Base-by-base conservation (phyloP, 2,888 invertebrate genomes). In the Cryptosula pallasiana region DNA sequence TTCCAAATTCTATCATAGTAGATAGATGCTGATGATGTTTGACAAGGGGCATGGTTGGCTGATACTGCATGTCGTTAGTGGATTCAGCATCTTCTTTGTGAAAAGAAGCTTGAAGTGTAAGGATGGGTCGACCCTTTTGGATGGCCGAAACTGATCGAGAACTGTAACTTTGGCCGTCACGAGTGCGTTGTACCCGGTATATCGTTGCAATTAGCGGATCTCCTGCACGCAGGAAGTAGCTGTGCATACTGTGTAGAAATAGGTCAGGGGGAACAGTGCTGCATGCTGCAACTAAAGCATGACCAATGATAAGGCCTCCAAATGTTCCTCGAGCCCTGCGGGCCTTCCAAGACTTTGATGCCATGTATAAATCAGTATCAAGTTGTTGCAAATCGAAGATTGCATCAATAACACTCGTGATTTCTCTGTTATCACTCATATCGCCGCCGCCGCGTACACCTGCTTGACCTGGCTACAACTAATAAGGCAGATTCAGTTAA, bases 271-370 rank as follows among this genome's bases (percentile, higher is more conserved):
- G 79, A 1, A 84, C 83, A n/a, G 86, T 86, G 32, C 81, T 79
- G 23, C 79, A 78, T 23, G 85, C 84, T 1, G 86, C 85, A 20
- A 81, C 81, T 63, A 86, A 75, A 1, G 85, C 83, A 74, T 85
- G 85, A 13, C 85, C 85, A 5, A 85, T 81, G 25, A 86, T 83
- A 75, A 83, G 82, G 55, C 86, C 86, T 34, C 86, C 86, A 77
- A 82, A 86, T 20, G 85, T 82, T 35, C 78, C 80, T 27, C 79
- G 73, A 1, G 78, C 77, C 1, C 72, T 73, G 2, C 69, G 36
- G 3, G 81, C 81, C 36, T 78, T 78, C 80, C 80, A 81, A 25
- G 81, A 75, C 58, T 79, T 76, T 9, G 2, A 13, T 9, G 63
- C 29, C 32, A 63, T 32, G n/a, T 63, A 63, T n/a, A 63, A 32